Evolutionary conservation across 1,140 invertebrate species (phyloP).

Genomic region (Eurosta solidaginis): DNA sequence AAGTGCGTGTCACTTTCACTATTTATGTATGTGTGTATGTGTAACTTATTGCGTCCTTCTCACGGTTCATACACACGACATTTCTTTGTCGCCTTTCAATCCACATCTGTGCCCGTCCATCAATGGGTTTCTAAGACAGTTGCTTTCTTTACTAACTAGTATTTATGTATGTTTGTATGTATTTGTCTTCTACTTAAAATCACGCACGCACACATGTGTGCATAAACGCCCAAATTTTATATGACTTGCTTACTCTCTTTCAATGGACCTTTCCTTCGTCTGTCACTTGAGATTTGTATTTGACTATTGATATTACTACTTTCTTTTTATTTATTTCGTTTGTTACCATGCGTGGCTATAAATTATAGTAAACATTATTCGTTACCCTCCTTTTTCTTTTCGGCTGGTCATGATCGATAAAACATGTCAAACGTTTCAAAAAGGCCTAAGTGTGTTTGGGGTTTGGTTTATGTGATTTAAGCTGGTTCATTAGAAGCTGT

Average conservation of each 20-base stretch:
- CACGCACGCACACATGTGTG: background rate
- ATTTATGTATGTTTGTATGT: no score
- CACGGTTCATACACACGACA: background rate
- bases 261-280: background rate
- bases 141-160: conserved; percentile 27
- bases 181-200: background rate
- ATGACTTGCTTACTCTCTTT: no score
- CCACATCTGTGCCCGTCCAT: background rate
- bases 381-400: conserved; percentile 3
- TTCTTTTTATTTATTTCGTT: conserved; percentile 24
- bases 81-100: conserved; percentile 21
- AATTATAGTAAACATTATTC: conserved; percentile 5
- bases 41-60: conserved; percentile 25
- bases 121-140: background rate
- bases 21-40: no score
- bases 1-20: conserved; percentile 12
- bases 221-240: background rate
- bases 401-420: conserved; percentile 20
- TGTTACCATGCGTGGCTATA: conserved; percentile 13
- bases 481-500: no score
- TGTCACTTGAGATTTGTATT: conserved; percentile 24
- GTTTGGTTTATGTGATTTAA: no score
- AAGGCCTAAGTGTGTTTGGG: background rate
- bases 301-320: conserved; percentile 6
- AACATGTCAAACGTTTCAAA: conserved; percentile 22